phyloP scores from a whole-genome alignment of 2,113 vertebrate genomes.

The Dolichallabes microphthalmus region DNA sequence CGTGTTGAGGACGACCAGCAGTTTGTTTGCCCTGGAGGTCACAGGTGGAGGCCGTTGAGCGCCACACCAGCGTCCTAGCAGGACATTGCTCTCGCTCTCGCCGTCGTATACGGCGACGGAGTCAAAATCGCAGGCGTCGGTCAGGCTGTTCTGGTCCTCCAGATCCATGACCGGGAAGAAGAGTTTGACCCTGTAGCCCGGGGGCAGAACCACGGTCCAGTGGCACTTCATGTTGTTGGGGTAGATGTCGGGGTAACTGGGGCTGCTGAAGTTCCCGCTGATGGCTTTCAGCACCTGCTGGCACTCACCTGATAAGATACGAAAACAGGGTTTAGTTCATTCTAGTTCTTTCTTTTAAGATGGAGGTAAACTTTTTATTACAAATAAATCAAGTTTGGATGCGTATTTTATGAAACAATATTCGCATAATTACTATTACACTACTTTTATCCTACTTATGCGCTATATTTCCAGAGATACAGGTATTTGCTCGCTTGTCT shows the following conservation, averaged over 20 bases:
- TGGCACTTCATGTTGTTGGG: constrained; percentile 97
- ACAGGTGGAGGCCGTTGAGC: constrained; percentile 69
- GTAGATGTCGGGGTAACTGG: constrained; percentile 86
- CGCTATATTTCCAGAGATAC: too few relatives aligned
- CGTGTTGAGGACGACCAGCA: constrained; percentile 85
- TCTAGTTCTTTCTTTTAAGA: constrained; percentile 13
- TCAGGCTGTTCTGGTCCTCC: constrained; percentile 86
- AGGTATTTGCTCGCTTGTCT: too few relatives aligned
- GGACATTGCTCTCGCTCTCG: constrained; percentile 67
- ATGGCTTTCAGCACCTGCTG: constrained; percentile 82
- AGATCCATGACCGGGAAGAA: constrained; percentile 86
- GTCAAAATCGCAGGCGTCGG: constrained; percentile 85
- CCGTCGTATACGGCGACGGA: constrained; percentile 83
- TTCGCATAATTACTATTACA: too few relatives aligned
- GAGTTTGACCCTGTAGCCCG: constrained; percentile 82
- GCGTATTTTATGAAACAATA: not conserved
- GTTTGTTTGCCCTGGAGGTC: constrained; percentile 78
- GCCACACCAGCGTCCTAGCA: constrained; percentile 89
- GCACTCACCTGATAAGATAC: constrained; percentile 79
- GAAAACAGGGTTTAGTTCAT: not conserved
- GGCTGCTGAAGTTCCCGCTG: constrained; percentile 90
- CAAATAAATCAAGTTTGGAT: not conserved
- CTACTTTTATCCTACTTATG: too few relatives aligned
- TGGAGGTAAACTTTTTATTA: not conserved
- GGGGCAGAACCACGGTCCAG: constrained; percentile 79